Percentiles rank a stretch among this genome's conserved stretches.
phyloP scores from a whole-genome alignment of 2,888 invertebrate species.

The Agrilus biguttatus region DNA sequence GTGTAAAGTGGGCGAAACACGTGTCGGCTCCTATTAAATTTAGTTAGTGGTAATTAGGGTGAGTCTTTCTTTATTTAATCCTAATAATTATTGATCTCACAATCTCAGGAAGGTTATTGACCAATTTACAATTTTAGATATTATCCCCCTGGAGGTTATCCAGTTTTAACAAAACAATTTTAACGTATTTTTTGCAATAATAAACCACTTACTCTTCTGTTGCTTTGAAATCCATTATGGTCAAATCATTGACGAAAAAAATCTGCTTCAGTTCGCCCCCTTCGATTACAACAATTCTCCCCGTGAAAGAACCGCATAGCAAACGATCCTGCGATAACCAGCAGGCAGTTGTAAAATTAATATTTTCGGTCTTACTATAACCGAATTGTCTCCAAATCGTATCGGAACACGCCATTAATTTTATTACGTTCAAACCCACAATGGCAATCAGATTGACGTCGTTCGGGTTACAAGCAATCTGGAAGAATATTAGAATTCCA shows the following conservation, averaged over 20 bases:
- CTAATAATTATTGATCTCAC: no score
- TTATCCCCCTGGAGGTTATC: no score
- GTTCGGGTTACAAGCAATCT: conserved; percentile 66
- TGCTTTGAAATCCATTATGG: conserved; percentile 45
- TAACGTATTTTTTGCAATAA: neutral
- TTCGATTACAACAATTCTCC: conserved; percentile 66
- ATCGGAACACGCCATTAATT: conserved; percentile 63
- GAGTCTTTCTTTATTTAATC: no score
- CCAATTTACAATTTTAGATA: no score
- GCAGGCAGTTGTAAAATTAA: conserved; percentile 57
- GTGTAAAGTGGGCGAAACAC: no score
- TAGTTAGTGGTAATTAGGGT: no score
- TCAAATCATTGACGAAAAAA: conserved; percentile 45
- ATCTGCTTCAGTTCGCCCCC: conserved; percentile 66
- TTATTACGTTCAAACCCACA: conserved; percentile 48
- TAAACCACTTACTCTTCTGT: conserved; percentile 34
- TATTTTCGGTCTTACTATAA: conserved; percentile 66
- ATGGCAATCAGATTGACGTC: conserved; percentile 62
- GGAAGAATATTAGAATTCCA: no score
- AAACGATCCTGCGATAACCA: conserved; percentile 76
- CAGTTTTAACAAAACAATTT: no score
- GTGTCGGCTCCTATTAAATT: no score
- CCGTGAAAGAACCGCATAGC: conserved; percentile 66
- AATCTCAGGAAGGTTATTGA: no score
- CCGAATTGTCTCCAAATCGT: conserved; percentile 71